Conservation (phyloP, 2,888 invertebrate genomes). For the Drosophila bunnanda region DNA sequence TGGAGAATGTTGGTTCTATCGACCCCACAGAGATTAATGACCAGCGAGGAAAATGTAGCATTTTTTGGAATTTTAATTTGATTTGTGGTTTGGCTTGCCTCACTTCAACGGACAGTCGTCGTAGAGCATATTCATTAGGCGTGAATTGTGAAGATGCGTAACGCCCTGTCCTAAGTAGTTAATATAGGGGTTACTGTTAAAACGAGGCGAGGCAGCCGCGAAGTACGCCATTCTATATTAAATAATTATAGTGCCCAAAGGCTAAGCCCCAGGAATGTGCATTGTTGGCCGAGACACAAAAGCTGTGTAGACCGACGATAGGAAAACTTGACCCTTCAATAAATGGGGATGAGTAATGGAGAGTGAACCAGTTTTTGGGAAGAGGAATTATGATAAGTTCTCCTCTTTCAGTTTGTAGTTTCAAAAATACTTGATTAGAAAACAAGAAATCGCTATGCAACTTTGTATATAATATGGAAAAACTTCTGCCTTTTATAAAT, state of each 20-base stretch:
- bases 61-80: constrained; percentile 74
- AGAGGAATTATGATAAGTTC: background rate
- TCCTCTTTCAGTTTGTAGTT: background rate
- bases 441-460: background rate
- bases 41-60: constrained; percentile 33
- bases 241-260: constrained; percentile 54
- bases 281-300: constrained; percentile 8
- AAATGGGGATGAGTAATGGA: constrained; percentile 13
- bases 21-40: constrained; percentile 51
- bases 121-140: constrained; percentile 65
- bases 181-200: constrained; percentile 54
- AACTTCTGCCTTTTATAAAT: no score
- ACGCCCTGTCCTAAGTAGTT: constrained; percentile 66
- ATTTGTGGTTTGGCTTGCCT: constrained; percentile 67
- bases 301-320: constrained; percentile 4
- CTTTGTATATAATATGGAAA: background rate
- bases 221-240: constrained; percentile 35
- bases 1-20: constrained; percentile 39
- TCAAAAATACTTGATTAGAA: background rate
- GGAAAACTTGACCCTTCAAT: constrained; percentile 14
- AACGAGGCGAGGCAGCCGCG: background rate
- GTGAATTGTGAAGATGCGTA: constrained; percentile 58
- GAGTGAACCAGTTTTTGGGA: constrained; percentile 9
- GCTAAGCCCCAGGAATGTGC: constrained; percentile 25
- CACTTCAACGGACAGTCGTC: constrained; percentile 54